Evolutionary conservation across 2,888 invertebrate species (phyloP).

Genomic region (Eubasilissa splendida): DNA sequence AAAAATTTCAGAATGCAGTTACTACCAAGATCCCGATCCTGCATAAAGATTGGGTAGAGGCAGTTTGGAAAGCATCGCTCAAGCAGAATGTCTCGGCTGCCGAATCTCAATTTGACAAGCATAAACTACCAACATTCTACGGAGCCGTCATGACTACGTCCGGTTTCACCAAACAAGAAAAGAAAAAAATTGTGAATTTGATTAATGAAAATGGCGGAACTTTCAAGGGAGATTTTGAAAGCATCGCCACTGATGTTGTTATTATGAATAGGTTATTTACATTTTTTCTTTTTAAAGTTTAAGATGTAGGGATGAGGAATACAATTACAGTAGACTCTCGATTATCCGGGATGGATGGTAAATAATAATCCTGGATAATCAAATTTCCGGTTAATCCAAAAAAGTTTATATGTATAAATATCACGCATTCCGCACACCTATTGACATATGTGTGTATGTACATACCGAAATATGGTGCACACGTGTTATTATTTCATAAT

Average conservation of each 20-base stretch:
- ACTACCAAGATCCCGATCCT: conserved; percentile 81
- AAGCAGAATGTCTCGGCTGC: conserved; percentile 75
- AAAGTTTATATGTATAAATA: too few relatives aligned
- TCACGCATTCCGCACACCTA: too few relatives aligned
- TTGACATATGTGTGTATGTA: too few relatives aligned
- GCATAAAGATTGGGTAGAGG: conserved; percentile 84
- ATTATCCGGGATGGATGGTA: too few relatives aligned
- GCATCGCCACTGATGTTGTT: conserved; percentile 73
- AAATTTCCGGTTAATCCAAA: too few relatives aligned
- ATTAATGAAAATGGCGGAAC: conserved; percentile 83
- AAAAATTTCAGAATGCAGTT: conserved; percentile 75
- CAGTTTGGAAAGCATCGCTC: conserved; percentile 84
- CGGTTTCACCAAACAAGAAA: conserved; percentile 77
- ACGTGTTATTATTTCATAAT: too few relatives aligned
- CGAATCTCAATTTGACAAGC: conserved; percentile 76
- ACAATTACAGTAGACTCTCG: too few relatives aligned
- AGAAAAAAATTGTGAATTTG: conserved; percentile 76
- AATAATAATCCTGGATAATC: too few relatives aligned
- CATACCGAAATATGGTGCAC: too few relatives aligned
- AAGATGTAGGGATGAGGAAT: too few relatives aligned
- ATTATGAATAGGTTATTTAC: conserved; percentile 72
- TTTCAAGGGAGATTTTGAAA: conserved; percentile 71
- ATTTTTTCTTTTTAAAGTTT: too few relatives aligned
- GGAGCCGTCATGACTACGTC: conserved; percentile 86
- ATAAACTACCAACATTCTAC: conserved; percentile 80